Evolutionary conservation across 1,140 invertebrate genomes (phyloP).

Genomic region (Holcopasites calliopsidis): DNA sequence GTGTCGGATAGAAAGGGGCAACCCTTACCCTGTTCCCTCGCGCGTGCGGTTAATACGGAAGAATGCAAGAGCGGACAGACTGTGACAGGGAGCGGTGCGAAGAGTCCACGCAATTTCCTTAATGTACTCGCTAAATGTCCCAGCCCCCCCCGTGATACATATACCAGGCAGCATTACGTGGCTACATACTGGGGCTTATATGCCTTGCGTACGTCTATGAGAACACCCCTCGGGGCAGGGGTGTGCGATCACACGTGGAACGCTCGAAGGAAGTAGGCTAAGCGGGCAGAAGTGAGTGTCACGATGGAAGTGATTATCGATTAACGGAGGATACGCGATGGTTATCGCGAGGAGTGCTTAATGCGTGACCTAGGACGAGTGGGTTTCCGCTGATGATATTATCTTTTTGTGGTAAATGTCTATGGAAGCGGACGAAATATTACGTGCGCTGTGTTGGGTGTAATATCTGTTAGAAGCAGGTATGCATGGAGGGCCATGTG

Average conservation of each 20-base stretch:
- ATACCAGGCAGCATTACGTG: constrained; percentile 33
- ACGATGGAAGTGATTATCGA: constrained; percentile 49
- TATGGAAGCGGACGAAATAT: neutral
- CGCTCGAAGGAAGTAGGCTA: constrained; percentile 54
- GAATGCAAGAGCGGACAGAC: constrained; percentile 33
- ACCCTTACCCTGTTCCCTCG: constrained; percentile 42
- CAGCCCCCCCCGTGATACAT: constrained; percentile 54
- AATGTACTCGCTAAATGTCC: constrained; percentile 78
- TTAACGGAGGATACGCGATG: constrained; percentile 10
- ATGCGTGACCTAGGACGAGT: neutral
- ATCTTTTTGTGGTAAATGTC: neutral
- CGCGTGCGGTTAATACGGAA: constrained; percentile 53
- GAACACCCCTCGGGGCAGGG: constrained; percentile 15
- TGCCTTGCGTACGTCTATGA: neutral
- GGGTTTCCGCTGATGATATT: neutral
- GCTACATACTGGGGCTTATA: neutral
- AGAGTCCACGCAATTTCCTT: constrained; percentile 77
- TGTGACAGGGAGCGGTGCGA: constrained; percentile 56
- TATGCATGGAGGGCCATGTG: too few species aligned
- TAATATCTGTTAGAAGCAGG: too few species aligned
- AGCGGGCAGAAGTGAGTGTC: constrained; percentile 42
- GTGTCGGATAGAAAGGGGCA: constrained; percentile 22
- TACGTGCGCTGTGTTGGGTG: too few species aligned
- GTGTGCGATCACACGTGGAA: constrained; percentile 43
- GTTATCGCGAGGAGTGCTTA: neutral